Evolutionary conservation across 2,113 vertebrate genomes (phyloP).

Genomic region (Phyllostomus hastatus): DNA sequence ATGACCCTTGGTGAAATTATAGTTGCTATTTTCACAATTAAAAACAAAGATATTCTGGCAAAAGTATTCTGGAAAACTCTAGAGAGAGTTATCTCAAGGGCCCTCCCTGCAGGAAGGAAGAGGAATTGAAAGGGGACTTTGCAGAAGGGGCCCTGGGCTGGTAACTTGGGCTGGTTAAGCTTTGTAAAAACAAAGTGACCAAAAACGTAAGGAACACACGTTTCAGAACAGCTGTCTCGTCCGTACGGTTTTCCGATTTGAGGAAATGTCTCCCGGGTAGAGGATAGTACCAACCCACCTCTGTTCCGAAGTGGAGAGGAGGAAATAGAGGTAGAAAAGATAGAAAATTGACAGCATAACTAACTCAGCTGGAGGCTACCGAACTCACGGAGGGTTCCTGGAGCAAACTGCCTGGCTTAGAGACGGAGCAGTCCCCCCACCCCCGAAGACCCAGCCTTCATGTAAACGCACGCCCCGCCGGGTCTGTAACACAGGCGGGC

Average conservation of each 20-base stretch:
- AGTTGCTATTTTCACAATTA: neutral
- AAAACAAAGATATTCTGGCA: neutral
- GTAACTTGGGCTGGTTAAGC: neutral
- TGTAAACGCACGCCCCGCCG: neutral
- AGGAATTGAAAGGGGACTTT: neutral
- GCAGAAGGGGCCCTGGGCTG: neutral
- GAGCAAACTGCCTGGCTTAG: neutral
- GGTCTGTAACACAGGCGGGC: neutral
- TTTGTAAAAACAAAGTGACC: neutral
- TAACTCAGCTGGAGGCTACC: neutral
- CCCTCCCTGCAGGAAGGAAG: neutral
- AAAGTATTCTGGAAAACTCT: neutral
- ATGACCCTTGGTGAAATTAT: neutral
- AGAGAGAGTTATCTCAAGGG: neutral
- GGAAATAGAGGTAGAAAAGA: neutral
- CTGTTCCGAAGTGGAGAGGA: neutral
- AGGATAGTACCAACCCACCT: neutral
- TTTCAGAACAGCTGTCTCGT: neutral
- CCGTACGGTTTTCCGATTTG: neutral
- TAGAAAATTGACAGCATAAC: neutral
- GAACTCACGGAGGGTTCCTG: neutral
- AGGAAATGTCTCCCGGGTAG: neutral
- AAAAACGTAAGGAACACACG: neutral
- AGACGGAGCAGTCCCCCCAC: accelerated
- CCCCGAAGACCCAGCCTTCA: neutral